phyloP scores from a whole-genome alignment of 2,113 vertebrate species.

The Maccullochella peelii region DNA sequence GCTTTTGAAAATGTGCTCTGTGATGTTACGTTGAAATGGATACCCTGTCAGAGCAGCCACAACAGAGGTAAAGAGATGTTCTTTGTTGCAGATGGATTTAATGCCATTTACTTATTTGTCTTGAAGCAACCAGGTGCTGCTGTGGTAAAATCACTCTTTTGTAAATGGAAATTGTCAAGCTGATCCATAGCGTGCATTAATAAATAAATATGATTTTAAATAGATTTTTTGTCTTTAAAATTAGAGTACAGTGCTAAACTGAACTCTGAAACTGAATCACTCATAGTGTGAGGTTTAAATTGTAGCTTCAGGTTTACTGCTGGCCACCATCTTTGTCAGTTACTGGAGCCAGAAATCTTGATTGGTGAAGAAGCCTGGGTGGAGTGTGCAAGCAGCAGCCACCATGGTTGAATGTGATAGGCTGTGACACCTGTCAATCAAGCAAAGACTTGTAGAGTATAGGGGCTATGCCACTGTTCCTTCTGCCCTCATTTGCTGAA shows the following conservation, averaged over 20 bases:
- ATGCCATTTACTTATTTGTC: not conserved
- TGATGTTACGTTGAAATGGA: constrained; percentile 66
- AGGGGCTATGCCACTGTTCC: not conserved
- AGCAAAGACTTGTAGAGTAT: not conserved
- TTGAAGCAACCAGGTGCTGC: not conserved
- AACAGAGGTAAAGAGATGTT: constrained; percentile 29
- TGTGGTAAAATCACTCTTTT: not conserved
- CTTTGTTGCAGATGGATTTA: constrained; percentile 39
- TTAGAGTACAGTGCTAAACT: not conserved
- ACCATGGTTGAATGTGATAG: no score
- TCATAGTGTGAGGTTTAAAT: no score
- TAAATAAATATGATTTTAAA: not conserved
- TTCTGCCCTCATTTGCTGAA: not conserved
- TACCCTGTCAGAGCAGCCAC: constrained; percentile 32
- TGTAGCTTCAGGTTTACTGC: no score
- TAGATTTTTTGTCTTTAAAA: not conserved
- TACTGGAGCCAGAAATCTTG: no score
- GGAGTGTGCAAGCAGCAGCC: no score
- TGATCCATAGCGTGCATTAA: not conserved
- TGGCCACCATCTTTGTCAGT: no score
- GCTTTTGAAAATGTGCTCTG: constrained; percentile 63
- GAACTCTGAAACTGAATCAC: not conserved
- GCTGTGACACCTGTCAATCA: not conserved
- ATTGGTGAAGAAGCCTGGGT: no score
- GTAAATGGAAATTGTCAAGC: not conserved